These are phyloP conservation scores for Trissolcus brochymenae DNA, from an alignment of 2,888 invertebrate genomes.

Conservation along the genomic window DNA sequence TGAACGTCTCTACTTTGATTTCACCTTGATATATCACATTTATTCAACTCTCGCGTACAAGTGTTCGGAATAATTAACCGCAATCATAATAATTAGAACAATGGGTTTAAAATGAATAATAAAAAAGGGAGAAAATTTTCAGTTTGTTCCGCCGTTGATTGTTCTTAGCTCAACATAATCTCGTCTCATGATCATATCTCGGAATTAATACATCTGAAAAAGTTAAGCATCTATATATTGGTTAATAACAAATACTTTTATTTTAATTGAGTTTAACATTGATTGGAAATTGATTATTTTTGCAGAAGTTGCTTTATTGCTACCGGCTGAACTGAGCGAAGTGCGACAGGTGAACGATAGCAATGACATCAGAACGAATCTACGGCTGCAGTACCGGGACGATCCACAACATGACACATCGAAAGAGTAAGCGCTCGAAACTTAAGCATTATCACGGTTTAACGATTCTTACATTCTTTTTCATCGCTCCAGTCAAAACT, in stretches of 20 bases:
- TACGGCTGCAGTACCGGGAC: constrained; percentile 85
- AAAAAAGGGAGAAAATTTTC: too few species aligned
- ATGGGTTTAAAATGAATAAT: too few species aligned
- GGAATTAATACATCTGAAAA: too few species aligned
- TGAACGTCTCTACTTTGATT: too few species aligned
- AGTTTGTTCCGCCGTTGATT: too few species aligned
- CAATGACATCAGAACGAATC: constrained; percentile 87
- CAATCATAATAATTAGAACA: too few species aligned
- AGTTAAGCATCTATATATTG: too few species aligned
- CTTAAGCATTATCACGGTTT: constrained; percentile 22
- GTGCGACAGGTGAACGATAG: constrained; percentile 88
- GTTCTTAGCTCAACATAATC: too few species aligned
- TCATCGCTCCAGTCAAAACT: constrained; percentile 5
- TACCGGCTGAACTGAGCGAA: constrained; percentile 87
- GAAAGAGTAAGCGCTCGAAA: constrained; percentile 81
- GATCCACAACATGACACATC: constrained; percentile 84
- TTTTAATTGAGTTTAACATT: background rate
- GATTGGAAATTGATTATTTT: constrained; percentile 20
- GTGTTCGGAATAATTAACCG: background rate
- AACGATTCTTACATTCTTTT: constrained; percentile 13
- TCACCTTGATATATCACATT: too few species aligned
- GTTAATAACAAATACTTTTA: too few species aligned
- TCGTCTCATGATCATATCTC: background rate
- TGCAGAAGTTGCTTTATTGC: constrained; percentile 87
- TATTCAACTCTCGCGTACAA: background rate